Evolutionary conservation across 2,797 vertebrate species (phyloP), one percentile per base, ranked within the genome.

Genomic region (Myotis planiceps): DNA sequence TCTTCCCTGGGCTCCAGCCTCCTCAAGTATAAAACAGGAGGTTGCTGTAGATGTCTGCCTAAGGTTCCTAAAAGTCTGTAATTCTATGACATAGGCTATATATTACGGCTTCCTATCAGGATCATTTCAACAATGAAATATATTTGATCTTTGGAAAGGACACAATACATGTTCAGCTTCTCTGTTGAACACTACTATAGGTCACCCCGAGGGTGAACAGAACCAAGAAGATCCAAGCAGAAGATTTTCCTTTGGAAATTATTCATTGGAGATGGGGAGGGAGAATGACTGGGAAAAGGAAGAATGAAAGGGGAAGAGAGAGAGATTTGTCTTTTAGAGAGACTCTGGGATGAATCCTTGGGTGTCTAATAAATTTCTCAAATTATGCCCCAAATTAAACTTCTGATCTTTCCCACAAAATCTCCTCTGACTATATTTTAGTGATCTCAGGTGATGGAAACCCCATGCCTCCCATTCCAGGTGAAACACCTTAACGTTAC

Each of bases 111-210:
- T 94, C 47, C 65, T 65, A 85, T 91, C 86, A 95, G 32, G 85
- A 96, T 95, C 93, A 47, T 34, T 97, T 97, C 92, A 86, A 37
- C 37, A 80, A 4, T 65, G 51, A 97, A 98, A 83, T 93, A 21
- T 92, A 92, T 95, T 94, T 89, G 92, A 21, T 0, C 47, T 58
- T 76, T 76, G 21, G 25, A 32, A 95, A 95, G 95, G 94, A 87
- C 78, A 78, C 29, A 91, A 29, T 27, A 49, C 96, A 69, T 97
- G 79, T 94, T 74, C 66, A 94, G n/a, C 89, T 94, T 95, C 89
- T 90, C 90, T 90, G 51, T 2, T 42, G 76, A 78, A 86, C 42
- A 88, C 51, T 74, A 29, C 79, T n/a, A 2, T 34, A 58, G 32
- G 75, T 71, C 96, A 12, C 29, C 25, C 13, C 8, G 25, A 8